These are phyloP conservation scores for Electrona antarctica DNA, from an alignment of 2,113 vertebrate genomes.

Conservation along the genomic window DNA sequence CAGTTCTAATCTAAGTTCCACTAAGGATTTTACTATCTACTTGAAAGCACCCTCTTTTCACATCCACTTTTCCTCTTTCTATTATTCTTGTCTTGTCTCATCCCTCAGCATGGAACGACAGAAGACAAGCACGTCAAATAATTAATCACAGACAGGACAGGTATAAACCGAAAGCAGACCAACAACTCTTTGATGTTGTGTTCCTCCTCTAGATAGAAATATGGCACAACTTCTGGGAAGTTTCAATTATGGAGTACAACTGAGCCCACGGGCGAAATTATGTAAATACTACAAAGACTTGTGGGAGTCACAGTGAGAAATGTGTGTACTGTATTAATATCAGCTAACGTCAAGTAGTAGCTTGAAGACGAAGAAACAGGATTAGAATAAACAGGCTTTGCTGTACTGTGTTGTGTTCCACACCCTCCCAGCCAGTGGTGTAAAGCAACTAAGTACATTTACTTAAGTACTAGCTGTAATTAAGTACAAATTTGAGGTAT, in stretches of 20 bases:
- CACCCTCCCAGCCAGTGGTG: not conserved
- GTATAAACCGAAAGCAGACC: constrained; percentile 25
- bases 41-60: constrained; percentile 17
- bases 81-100: constrained; percentile 31
- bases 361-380: not conserved
- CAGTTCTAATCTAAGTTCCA: not conserved
- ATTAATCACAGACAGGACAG: constrained; percentile 23
- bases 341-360: constrained; percentile 8
- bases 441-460: too few species aligned
- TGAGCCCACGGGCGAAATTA: constrained; percentile 5
- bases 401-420: not conserved
- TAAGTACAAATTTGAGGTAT: too few species aligned
- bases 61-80: constrained; percentile 23
- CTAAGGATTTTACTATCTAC: constrained; percentile 5
- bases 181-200: constrained; percentile 40
- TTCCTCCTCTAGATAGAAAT: constrained; percentile 21
- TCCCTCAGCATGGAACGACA: not conserved
- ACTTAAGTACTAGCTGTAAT: too few species aligned
- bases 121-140: constrained; percentile 12
- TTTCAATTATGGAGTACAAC: constrained; percentile 30
- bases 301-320: not conserved
- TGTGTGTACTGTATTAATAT: not conserved
- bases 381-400: not conserved
- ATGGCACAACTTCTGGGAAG: constrained; percentile 9
- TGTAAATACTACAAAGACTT: constrained; percentile 27